Conservation (phyloP, 1,140 invertebrate genomes). For the Colletes gigas region DNA sequence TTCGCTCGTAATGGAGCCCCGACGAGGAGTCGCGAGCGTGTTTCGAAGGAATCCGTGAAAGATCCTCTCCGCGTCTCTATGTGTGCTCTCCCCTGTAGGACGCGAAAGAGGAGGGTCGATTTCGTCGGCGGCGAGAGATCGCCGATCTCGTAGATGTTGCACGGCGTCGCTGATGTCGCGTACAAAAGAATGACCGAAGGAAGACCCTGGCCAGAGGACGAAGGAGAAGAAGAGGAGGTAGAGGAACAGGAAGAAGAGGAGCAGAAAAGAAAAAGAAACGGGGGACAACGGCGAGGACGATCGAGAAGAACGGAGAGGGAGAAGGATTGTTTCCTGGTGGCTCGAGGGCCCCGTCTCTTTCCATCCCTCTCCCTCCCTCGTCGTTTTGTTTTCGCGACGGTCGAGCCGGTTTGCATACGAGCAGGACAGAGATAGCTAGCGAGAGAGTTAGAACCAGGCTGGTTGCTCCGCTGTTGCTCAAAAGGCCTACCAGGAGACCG, state of each 20-base stretch:
- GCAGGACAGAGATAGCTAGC: conserved; percentile 15
- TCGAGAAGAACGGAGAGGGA: conserved; percentile 46
- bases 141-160: conserved; percentile 60
- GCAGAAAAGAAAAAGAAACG: conserved; percentile 55
- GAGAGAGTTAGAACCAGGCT: conserved; percentile 35
- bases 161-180: conserved; percentile 61
- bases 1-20: conserved; percentile 37
- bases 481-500: conserved; percentile 29
- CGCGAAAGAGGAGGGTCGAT: conserved; percentile 32
- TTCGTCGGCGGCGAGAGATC: conserved; percentile 52
- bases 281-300: conserved; percentile 49
- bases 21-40: conserved; percentile 39
- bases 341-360: conserved; percentile 43
- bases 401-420: conserved; percentile 67
- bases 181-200: conserved; percentile 36
- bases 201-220: conserved; percentile 1
- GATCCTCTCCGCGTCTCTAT: conserved; percentile 10
- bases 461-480: conserved; percentile 47
- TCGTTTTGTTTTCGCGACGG: conserved; percentile 64
- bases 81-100: not conserved
- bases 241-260: conserved; percentile 30
- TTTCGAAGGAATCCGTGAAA: conserved; percentile 51
- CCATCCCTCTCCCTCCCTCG: conserved; percentile 26
- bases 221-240: conserved; percentile 1
- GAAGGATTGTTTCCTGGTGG: conserved; percentile 69